Conservation (phyloP, 1,140 invertebrate species). For the Thaumetopoea pityocampa region DNA sequence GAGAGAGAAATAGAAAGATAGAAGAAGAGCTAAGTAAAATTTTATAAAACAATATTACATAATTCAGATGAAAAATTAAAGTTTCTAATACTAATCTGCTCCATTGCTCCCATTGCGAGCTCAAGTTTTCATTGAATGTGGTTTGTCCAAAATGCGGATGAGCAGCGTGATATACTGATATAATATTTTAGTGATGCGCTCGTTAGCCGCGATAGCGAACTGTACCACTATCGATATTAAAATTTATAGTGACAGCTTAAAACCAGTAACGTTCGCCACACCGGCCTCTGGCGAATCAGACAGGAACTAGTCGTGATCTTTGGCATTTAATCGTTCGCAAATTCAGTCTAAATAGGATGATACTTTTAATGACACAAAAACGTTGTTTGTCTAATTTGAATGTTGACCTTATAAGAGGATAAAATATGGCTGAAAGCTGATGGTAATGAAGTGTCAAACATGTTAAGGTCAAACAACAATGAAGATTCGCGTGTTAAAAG, state of each 20-base stretch:
- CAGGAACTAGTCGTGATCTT: not conserved
- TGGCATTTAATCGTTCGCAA: slow-evolving; percentile 13
- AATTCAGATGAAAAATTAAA: no score
- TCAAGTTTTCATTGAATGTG: slow-evolving; percentile 55
- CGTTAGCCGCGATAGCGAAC: slow-evolving; percentile 58
- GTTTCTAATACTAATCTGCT: slow-evolving; percentile 11
- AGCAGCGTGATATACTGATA: slow-evolving; percentile 68
- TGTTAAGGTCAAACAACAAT: no score
- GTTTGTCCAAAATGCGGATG: slow-evolving; percentile 56
- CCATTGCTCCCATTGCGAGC: slow-evolving; percentile 28
- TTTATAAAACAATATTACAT: no score
- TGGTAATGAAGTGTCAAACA: no score
- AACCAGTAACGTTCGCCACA: slow-evolving; percentile 38
- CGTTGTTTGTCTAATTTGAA: slow-evolving; percentile 13
- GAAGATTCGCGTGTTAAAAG: no score
- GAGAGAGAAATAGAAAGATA: no score
- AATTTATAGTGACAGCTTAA: slow-evolving; percentile 57
- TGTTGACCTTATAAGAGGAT: slow-evolving; percentile 11
- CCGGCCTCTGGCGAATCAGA: slow-evolving; percentile 2
- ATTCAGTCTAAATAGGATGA: slow-evolving; percentile 10
- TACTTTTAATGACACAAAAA: slow-evolving; percentile 5
- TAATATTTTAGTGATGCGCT: slow-evolving; percentile 57
- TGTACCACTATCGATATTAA: slow-evolving; percentile 59
- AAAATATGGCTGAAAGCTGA: slow-evolving; percentile 5
- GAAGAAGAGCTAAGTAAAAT: no score